Evolutionary conservation across 2,113 vertebrate genomes (phyloP), one percentile per base, ranked within the genome.

Genomic region (Phasianus colchicus): DNA sequence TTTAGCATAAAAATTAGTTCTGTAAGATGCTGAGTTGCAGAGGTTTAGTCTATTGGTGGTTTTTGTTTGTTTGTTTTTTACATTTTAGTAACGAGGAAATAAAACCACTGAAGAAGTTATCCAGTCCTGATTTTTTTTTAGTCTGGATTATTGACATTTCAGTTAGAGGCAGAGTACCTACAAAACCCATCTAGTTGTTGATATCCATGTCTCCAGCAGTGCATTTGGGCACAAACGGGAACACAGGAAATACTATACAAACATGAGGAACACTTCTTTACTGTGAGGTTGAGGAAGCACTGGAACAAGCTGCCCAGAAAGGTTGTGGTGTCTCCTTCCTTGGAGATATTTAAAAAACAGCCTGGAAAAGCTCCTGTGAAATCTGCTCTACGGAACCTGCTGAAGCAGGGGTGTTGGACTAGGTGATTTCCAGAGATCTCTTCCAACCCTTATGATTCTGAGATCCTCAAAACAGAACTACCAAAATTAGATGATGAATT

Each of bases 161-260:
- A 60, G 36, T 78, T 58, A 65, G 18, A 25, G 24, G 21, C 55
- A 75, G 34, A 60, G 21, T 32, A 12, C 45, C 32, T 75, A 24
- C 42, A 47, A 83, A 70, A 47, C n/a, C 43, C 32, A 15, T 21
- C 17, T 54, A 2, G 38, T 19, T 27, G 13, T 52, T 91, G n/a
- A n/a, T 30, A 54, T 7, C 48, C 32, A 6, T 0, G 0, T 36
- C n/a, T 78, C 75, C 34, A 54, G 24, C 0, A n/a, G 8, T 6
- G 4, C 57, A 38, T 64, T 16, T 54, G 52, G 52, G 27, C 50
- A 54, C 27, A 29, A 27, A 25, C 2, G 6, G 50, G 50, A 52
- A 9, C 24, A 52, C 25, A 27, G 25, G 24, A 52, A 27, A 24
- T 25, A 50, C 48, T 50, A 13, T 27, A 52, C 5, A 9, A 54